Conservation (phyloP, 2,113 vertebrate species). For the Clarias magur region DNA sequence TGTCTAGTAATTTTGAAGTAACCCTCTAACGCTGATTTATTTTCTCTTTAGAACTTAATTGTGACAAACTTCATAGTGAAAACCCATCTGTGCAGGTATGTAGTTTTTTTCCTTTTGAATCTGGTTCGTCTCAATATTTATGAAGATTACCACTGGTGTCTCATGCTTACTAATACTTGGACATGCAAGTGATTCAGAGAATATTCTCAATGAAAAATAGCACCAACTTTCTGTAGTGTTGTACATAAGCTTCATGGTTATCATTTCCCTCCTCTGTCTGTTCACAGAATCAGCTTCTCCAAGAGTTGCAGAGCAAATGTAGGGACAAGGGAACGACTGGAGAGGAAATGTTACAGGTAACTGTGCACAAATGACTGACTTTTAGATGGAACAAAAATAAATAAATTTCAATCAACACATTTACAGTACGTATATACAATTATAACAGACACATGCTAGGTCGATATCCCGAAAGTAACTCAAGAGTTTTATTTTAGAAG, state of each 20-base stretch:
- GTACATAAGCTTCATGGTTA: neutral
- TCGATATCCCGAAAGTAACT: neutral
- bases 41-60: conserved; percentile 60
- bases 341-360: conserved; percentile 58
- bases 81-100: conserved; percentile 48
- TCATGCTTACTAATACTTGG: neutral
- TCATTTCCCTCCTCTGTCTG: neutral
- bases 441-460: neutral
- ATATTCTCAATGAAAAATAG: neutral
- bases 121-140: neutral
- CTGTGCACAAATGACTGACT: neutral
- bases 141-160: neutral
- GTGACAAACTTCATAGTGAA: conserved; percentile 43
- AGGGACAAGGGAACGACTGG: neutral
- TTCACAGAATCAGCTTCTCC: conserved; percentile 45
- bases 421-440: neutral
- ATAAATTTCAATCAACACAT: neutral
- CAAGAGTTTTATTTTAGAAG: neutral
- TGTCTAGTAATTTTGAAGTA: neutral
- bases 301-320: conserved; percentile 46
- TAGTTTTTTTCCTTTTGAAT: neutral
- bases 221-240: neutral
- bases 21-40: conserved; percentile 22
- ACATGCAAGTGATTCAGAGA: neutral
- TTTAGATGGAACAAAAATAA: neutral